Base-by-base conservation (phyloP, 2,113 vertebrate species). In the Apistogramma diplotaenia region DNA sequence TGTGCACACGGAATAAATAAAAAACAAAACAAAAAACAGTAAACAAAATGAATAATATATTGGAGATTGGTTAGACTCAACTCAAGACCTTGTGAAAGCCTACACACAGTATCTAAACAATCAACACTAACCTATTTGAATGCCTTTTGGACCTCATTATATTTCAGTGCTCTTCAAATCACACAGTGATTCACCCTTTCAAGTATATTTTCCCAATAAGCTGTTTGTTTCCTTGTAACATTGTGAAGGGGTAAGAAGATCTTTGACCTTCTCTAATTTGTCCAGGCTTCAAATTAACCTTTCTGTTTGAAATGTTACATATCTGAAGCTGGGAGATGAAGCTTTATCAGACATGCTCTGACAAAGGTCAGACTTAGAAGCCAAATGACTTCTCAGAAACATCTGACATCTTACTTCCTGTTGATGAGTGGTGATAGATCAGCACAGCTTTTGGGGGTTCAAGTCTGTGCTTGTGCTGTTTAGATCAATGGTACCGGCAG, bases 311-410 rank as follows among this genome's bases (percentile, higher is more conserved):
- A 94, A 94, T 94, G 94, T 90, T 92, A 87, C 67, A 79, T 70
- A 88, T 87, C 72, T 83, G 89, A 88, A 73, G 79, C 72, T 62
- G 25, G 78, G 71, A 91, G 83, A 84, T 70, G 25, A 75, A 35
- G 33, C 33, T 35, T 35, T 35, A 8, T 9, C 33, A 35, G 88
- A 82, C 67, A 77, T 18, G 16, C 49, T 12, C 57, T 23, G 90
- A 90, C 91, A 93, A 96, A 95, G 94, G 94, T 94, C 93, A 95
- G 74, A 79, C 33, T 35, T 43, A n/a, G 55, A 85, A 76, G 86
- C 77, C 78, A 77, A 87, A 90, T 78, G 65, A 79, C 43, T 81
- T 83, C 85, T 85, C 91, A 72, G 80, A 88, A 79, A 76, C 87
- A 82, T 87, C 83, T 76, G 86, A 78, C 87, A 77, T 25, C 49